Base-by-base conservation (phyloP, 2,797 vertebrate genomes). In the Pseudotriccus pelzelni region DNA sequence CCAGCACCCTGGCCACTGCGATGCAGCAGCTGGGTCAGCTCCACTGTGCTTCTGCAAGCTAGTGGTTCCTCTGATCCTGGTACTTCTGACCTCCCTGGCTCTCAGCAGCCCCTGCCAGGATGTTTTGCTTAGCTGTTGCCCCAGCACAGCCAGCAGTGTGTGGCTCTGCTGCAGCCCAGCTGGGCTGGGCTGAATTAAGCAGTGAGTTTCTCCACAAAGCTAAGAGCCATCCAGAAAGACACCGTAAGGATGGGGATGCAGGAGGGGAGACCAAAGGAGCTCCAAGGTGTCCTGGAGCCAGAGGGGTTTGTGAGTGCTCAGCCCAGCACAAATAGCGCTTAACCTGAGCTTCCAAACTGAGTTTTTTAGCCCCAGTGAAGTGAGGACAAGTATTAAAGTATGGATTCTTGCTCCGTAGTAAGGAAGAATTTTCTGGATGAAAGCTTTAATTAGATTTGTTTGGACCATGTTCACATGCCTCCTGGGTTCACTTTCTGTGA, bases 381-480 rank as follows among this genome's bases (percentile, higher is more conserved):
- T 88, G 93, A 95, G 89, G 91, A 93, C 85, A 91, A 93, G 66
- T 81, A 84, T 60, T 92, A 93, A 88, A 86, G 60, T 84, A 88
- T 81, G 76, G 90, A 95, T 96, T 90, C 69, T 91, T 93, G 41
- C 72, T 94, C 91, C 81, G 36, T 56, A 86, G 73, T 79, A 84
- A 94, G 94, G 91, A 92, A 96, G 92, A 96, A 96, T 93, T 94
- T 96, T 95, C 94, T 96, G 95, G 91, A 95, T 94, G 94, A 96
- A 96, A 95, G 91, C 89, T 96, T 94, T 96, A 94, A 97, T 96
- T 86, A 91, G 94, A 93, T 96, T 96, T 96, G 87, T 96, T 97
- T 97, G 96, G 95, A 92, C 69, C 70, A 12, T 23, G 74, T 86
- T 93, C 94, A 79, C 73, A 53, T 95, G 89, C 92, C 96, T 96